Base-by-base conservation (phyloP, 2,888 invertebrate species). In the Chymomyza fuscimana region DNA sequence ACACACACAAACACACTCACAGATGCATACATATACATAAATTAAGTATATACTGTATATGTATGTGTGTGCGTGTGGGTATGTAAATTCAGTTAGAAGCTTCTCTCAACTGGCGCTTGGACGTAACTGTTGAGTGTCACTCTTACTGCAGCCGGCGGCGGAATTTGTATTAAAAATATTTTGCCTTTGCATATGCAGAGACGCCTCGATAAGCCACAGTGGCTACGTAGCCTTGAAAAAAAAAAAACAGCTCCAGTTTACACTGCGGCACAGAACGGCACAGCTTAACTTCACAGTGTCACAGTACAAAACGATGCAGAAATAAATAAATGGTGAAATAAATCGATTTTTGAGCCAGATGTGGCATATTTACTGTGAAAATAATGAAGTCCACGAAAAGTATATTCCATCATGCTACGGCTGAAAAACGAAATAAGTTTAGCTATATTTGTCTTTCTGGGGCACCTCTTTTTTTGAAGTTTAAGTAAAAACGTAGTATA, bases 141-240 rank as follows among this genome's bases (percentile, higher is more conserved):
- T 61, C 61, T 46, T n/a, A 5, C 19, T 29, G 15, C 61, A 9
- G 19, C 19, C 40, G 46, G 46, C 46, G 29, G 36, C 19, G 40
- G 36, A 40, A 40, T 36, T 19, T 16, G 16, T 40, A 36, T 61
- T 61, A 61, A 54, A 54, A 54, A 61, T 36, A 61, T 61, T 61
- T 40, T 61, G 19, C 12, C 16, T 61, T 40, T 40, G 46, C 40
- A 61, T 61, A 61, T 40, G 29, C 40, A 32, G 32, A 19, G 61
- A 5, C 36, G 40, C 40, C 40, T 12, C 40, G 10, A 46, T 46
- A 46, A 46, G 40, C 40, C 40, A 12, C 40, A 46, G 40, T 12
- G 12, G 40, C 40, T 46, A 54, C 54, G 19, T n/a, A 54, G 54
- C 22, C 22, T 29, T 40, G 61, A n/a, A 36, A 19, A 15, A 40